Conservation (phyloP, 2,113 vertebrate species). For the Phyllostomus hastatus region DNA sequence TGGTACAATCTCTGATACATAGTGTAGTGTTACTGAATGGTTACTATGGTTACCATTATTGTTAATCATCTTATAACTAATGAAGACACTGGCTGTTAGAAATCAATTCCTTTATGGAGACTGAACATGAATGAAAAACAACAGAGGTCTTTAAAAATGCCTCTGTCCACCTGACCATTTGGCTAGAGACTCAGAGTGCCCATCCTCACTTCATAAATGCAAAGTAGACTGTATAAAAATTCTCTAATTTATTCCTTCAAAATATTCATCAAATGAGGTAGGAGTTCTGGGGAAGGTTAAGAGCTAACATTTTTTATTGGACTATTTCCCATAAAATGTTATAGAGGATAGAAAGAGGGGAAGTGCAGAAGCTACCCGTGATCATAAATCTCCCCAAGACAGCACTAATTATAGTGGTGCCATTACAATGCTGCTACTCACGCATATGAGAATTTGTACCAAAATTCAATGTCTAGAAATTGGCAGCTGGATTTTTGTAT, state of each 20-base stretch:
- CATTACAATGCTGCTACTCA: conserved; percentile 74
- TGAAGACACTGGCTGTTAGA: neutral
- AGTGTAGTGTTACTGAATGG: neutral
- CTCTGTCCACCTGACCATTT: conserved; percentile 10
- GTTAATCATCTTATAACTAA: neutral
- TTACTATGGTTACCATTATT: neutral
- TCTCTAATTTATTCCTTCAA: conserved; percentile 76
- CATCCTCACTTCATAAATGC: conserved; percentile 71
- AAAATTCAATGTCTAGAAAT: conserved; percentile 68
- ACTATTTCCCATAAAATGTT: conserved; percentile 84
- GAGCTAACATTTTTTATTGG: conserved; percentile 82
- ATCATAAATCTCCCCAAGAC: conserved; percentile 80
- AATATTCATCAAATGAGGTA: conserved; percentile 78
- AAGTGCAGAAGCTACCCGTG: conserved; percentile 76
- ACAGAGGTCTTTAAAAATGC: neutral
- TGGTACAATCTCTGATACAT: neutral
- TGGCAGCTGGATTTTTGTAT: conserved; percentile 65
- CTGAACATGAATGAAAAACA: neutral
- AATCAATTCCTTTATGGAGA: neutral
- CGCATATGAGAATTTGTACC: conserved; percentile 68
- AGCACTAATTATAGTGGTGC: conserved; percentile 78
- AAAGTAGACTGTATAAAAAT: conserved; percentile 69
- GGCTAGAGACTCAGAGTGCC: conserved; percentile 41
- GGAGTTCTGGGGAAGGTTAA: conserved; percentile 80
- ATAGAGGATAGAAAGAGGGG: conserved; percentile 79